Base-by-base conservation (phyloP, 30 jellyfish, hydroid and myxozoan genomes). In the Chrysaora quinquecirrha region DNA sequence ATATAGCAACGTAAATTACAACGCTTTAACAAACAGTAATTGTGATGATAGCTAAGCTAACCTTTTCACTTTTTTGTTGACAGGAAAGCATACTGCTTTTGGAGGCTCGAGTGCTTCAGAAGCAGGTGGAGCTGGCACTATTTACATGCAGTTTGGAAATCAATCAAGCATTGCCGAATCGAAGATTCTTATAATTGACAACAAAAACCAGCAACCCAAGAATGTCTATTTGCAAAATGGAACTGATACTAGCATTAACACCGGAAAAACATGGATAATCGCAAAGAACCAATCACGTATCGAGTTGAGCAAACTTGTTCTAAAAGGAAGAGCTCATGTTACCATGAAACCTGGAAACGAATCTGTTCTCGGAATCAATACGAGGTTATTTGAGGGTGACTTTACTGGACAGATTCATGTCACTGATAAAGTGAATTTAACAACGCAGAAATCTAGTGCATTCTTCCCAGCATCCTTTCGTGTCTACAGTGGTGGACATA, bases 401-500 rank as follows among this genome's bases (percentile, higher is more conserved):
- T 82, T 71, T 48, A 30, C 86, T 1, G 93, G 93, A 3, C 93
- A 69, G 75, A 67, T 82, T 49, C 93, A 82, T 30, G 80, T 70
- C 2, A 16, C 85, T 18, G 84, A 67, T 28, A 61, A 72, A 7
- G 85, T 70, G 3, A 34, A 54, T 35, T 43, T 82, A n/a, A 69
- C 35, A 19, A 68, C 71, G 1, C 60, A 43, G 6, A 27, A 35
- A 18, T 68, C 93, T 31, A 70, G 64, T 23, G 65, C 63, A 49
- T 60, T 82, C 48, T 82, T 67, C 50, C 93, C 93, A 12, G 85
- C 93, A 22, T 82, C 93, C 11, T 82, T 82, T 64, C 84, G 93
- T 22, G 93, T 82, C 18, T 82, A 82, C 46, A 48, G 69, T 18
- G 49, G 75, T 22, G 93, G 93, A 4, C 76, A 82, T 48, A 82